A percentile compares a stretch with the other conserved stretches of the same genome.
Conservation (phyloP, 1,140 invertebrate genomes). For the Trigoniulus corallinus region DNA sequence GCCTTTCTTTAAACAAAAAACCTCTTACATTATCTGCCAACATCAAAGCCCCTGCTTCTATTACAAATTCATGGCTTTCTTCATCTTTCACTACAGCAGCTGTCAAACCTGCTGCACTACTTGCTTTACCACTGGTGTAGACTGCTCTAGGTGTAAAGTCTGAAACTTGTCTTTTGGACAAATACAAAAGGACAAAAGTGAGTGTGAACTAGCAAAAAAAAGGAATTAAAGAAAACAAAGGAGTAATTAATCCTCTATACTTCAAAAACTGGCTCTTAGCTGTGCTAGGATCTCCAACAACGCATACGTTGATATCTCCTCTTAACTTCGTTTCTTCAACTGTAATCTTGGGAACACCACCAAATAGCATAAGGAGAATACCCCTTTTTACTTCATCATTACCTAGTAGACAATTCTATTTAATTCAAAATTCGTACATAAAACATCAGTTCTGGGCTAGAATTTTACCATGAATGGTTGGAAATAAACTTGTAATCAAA, state of each 20-base stretch:
- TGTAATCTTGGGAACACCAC: conserved; percentile 92
- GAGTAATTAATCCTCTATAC: conserved; percentile 32
- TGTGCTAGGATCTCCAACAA: conserved; percentile 97
- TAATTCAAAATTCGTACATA: not conserved
- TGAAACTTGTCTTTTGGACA: conserved; percentile 50
- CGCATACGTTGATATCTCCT: conserved; percentile 95
- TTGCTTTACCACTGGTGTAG: conserved; percentile 97
- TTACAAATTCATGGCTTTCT: conserved; percentile 95
- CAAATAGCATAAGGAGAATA: conserved; percentile 90
- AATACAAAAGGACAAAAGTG: conserved; percentile 10
- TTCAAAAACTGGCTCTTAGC: conserved; percentile 96
- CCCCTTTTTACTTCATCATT: conserved; percentile 95
- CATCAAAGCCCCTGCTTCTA: conserved; percentile 98
- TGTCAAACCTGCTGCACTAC: conserved; percentile 91
- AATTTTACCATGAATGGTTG: conserved; percentile 78
- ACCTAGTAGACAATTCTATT: conserved; percentile 17
- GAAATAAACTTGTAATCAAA: conserved; percentile 82
- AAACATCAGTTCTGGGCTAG: not conserved
- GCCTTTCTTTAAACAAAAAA: not conserved
- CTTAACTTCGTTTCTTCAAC: conserved; percentile 64
- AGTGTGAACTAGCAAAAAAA: not conserved
- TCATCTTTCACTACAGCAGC: conserved; percentile 95
- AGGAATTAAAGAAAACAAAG: not conserved
- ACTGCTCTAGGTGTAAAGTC: conserved; percentile 91
- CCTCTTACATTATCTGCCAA: conserved; percentile 70